A percentile compares a stretch with the other conserved stretches of the same genome.
These are phyloP conservation scores for Tetragonula carbonaria DNA, from an alignment of 2,888 invertebrate species.

Conservation along the genomic window DNA sequence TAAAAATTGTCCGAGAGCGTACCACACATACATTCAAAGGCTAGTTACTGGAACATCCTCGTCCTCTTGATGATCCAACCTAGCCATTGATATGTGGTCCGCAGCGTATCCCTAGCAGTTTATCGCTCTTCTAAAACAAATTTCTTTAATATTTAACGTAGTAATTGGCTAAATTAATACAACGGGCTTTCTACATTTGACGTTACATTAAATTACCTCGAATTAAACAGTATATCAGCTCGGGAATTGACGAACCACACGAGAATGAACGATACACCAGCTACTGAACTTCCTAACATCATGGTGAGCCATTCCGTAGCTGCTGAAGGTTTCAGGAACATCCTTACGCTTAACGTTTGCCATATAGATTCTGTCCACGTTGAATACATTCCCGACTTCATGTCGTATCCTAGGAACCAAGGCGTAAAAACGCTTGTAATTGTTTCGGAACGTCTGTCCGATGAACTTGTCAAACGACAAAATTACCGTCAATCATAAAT, in stretches of 20 bases:
- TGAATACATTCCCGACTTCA: constrained; percentile 91
- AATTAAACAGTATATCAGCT: constrained; percentile 84
- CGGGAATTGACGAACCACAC: constrained; percentile 85
- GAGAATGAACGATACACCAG: constrained; percentile 85
- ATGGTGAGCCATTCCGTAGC: constrained; percentile 86
- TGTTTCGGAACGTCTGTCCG: not conserved
- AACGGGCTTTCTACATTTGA: not conserved
- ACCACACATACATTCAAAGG: constrained; percentile 79
- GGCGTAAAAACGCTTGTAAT: constrained; percentile 52
- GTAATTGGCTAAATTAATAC: not conserved
- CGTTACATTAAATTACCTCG: constrained; percentile 70
- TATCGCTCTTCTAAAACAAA: constrained; percentile 68
- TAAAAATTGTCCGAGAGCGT: constrained; percentile 79
- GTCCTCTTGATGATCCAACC: constrained; percentile 74
- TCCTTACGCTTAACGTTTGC: constrained; percentile 89
- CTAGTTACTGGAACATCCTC: constrained; percentile 77
- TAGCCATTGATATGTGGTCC: constrained; percentile 80
- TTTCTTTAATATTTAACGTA: constrained; percentile 8
- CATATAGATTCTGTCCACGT: constrained; percentile 96
- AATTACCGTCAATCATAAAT: constrained; percentile 88
- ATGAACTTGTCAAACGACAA: not conserved
- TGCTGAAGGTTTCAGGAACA: constrained; percentile 91
- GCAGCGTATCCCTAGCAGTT: constrained; percentile 81
- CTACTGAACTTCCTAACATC: constrained; percentile 85
- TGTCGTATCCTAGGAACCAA: constrained; percentile 88